Base-by-base conservation (phyloP, 2,797 vertebrate species). In the Lacerta bilineata region DNA sequence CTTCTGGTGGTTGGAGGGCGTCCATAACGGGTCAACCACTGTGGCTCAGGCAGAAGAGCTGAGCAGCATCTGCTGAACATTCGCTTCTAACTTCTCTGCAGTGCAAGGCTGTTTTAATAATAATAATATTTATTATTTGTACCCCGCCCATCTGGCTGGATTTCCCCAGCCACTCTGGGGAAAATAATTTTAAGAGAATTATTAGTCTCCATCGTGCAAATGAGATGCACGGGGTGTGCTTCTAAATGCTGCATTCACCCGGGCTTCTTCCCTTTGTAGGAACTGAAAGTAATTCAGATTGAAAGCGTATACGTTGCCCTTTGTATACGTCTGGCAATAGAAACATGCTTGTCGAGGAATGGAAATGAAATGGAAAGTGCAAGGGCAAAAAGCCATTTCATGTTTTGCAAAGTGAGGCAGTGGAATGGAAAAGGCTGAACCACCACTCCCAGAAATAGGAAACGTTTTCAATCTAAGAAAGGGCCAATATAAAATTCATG, bases 281-380 rank as follows among this genome's bases (percentile, higher is more conserved):
- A 86, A 82, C 11, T 75, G 72, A 82, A 89, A 82, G 88, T 39
- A 80, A 89, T 89, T 86, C 79, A 59, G 78, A 82, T 39, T 66
- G 61, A 86, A 89, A 82, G 84, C 43, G 69, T 80, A 82, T 81
- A 81, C 39, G 27, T 89, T 86, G 88, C 72, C 84, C 84, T 89
- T 86, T 81, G 78, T 81, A 27, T 59, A 76, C 36, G 55, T 69
- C 71, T 89, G 72, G 72, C 61, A 82, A 68, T 39, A 86, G 72
- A 77, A 87, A 69, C 88, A 77, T 76, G 71, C 59, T 78, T 89
- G 71, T 33, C 25, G 41, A 86, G 61, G 61, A 76, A 77, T 68
- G 72, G 84, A 84, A 89, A 86, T 81, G 43, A 86, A 86, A 86
- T 86, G 33, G 8, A 89, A 86, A 86, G 59, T 18, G 2, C 61